These are phyloP conservation scores for Amphimedon queenslandica DNA, from an alignment of 37 sponge, comb jelly and placozoan species.

Conservation along the genomic window DNA sequence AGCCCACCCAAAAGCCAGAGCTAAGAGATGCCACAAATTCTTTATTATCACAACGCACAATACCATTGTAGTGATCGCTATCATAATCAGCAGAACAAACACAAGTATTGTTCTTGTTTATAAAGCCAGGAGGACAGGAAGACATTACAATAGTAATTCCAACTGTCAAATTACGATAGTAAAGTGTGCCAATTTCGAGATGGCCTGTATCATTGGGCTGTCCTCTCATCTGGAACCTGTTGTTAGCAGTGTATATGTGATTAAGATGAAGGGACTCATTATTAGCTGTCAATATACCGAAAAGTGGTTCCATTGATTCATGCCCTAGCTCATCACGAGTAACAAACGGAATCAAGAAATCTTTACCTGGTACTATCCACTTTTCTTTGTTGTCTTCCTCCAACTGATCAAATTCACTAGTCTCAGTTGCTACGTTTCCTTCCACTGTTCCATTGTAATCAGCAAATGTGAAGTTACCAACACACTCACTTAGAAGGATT, in stretches of 20 bases:
- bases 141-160: neutral
- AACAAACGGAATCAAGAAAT: neutral
- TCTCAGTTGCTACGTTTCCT: neutral
- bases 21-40: neutral
- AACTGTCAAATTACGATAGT: neutral
- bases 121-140: conserved; percentile 17
- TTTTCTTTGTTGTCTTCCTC: neutral
- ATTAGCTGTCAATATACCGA: neutral
- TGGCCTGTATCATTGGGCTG: neutral
- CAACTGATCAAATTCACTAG: neutral
- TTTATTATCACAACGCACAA: neutral
- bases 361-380: neutral
- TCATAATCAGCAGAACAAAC: conserved; percentile 1
- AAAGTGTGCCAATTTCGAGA: neutral
- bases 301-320: neutral
- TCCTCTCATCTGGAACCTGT: neutral
- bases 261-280: neutral
- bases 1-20: neutral
- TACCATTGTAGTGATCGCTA: conserved; percentile 3
- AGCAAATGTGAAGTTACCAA: neutral
- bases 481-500: neutral
- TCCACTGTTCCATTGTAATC: neutral
- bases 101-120: neutral
- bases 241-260: neutral
- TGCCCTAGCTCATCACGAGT: neutral